Evolutionary conservation across 2,113 vertebrate species (phyloP).

Genomic region (Phycodurus eques): DNA sequence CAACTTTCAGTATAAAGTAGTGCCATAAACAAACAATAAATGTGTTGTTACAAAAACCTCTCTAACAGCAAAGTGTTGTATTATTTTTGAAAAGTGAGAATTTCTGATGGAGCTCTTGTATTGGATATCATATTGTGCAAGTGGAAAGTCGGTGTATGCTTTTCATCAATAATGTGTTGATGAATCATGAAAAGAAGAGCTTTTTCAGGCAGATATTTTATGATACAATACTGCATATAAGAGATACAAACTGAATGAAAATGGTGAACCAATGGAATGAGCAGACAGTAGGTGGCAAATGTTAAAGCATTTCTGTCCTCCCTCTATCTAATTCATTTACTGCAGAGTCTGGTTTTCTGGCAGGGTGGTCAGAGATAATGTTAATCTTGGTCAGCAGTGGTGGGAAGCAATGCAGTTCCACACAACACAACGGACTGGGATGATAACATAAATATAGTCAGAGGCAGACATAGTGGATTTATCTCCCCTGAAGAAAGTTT

Average conservation of each 20-base stretch:
- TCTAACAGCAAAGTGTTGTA: neutral
- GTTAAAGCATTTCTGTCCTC: slow-evolving; percentile 56
- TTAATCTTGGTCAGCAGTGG: slow-evolving; percentile 72
- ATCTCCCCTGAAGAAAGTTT: slow-evolving; percentile 59
- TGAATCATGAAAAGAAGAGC: slow-evolving; percentile 8
- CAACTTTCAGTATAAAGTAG: too few species aligned
- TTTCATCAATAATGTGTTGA: slow-evolving; percentile 4
- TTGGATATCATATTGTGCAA: neutral
- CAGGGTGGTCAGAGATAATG: slow-evolving; percentile 72
- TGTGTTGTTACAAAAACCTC: neutral
- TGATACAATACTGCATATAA: neutral
- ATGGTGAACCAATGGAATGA: slow-evolving; percentile 38
- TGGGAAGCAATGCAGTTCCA: slow-evolving; percentile 55
- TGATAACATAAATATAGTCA: slow-evolving; percentile 65
- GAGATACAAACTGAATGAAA: slow-evolving; percentile 41
- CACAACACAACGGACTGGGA: slow-evolving; percentile 63
- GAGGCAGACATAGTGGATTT: slow-evolving; percentile 57
- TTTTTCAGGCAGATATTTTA: slow-evolving; percentile 17
- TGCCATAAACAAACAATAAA: too few species aligned
- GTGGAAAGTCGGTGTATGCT: neutral
- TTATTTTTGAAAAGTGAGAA: neutral
- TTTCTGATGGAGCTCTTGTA: neutral
- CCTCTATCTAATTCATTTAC: slow-evolving; percentile 69
- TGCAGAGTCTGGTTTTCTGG: slow-evolving; percentile 66
- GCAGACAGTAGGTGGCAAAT: slow-evolving; percentile 52